A percentile compares a stretch with the other conserved stretches of the same genome.
These are phyloP conservation scores for Pimpla rufipes DNA, from an alignment of 2,888 invertebrate genomes.

Conservation along the genomic window DNA sequence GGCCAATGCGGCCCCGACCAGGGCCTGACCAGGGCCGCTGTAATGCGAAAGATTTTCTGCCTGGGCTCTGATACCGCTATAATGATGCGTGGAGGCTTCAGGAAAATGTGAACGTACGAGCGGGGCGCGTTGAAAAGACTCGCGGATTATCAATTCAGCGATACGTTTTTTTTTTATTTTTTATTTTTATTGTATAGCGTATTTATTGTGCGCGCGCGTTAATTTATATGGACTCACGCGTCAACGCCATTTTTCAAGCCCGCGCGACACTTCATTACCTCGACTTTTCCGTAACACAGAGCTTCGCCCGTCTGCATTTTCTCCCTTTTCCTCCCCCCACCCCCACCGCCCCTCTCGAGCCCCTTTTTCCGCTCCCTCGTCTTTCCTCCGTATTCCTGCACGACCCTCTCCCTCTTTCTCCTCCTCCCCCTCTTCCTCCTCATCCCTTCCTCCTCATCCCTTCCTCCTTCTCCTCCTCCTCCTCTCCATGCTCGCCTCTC, in stretches of 20 bases:
- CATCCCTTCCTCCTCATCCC: constrained; percentile 27
- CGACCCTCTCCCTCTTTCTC: neutral
- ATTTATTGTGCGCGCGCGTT: constrained; percentile 3
- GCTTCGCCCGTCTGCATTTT: constrained; percentile 55
- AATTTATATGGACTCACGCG: constrained; percentile 38
- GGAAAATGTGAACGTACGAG: too few relatives aligned
- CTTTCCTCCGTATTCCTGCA: constrained; percentile 18
- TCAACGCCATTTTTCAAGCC: constrained; percentile 61
- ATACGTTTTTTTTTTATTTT: too few relatives aligned
- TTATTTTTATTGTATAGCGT: neutral
- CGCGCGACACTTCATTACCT: constrained; percentile 60
- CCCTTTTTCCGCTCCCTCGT: constrained; percentile 26
- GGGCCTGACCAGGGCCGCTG: too few relatives aligned
- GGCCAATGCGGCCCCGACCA: too few relatives aligned
- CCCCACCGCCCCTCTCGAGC: too few relatives aligned
- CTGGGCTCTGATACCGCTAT: too few relatives aligned
- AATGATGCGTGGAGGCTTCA: too few relatives aligned
- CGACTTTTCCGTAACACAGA: constrained; percentile 51
- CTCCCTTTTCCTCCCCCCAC: constrained; percentile 1
- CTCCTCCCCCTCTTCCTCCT: neutral
- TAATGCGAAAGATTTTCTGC: too few relatives aligned
- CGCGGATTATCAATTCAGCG: neutral
- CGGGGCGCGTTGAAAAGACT: neutral
- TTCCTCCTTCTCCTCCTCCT: constrained; percentile 7
- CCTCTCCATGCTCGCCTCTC: neutral